phyloP scores from a whole-genome alignment of 1,140 invertebrate genomes.

The Aphelenchoides avenae region DNA sequence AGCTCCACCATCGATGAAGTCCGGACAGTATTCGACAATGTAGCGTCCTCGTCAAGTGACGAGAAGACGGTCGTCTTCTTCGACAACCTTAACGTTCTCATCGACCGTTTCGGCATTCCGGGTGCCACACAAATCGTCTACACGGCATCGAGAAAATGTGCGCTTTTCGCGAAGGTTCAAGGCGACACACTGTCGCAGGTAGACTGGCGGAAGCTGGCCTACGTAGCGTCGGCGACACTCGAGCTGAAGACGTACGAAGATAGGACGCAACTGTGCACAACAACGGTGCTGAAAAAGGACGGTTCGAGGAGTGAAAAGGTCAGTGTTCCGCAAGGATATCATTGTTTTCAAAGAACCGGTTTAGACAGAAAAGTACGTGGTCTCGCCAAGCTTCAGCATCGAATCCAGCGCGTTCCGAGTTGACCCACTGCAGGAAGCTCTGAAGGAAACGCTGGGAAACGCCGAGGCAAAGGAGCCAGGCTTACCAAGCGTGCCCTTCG shows the following conservation, averaged over 20 bases:
- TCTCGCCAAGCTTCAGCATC: not conserved
- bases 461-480: not conserved
- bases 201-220: conserved; percentile 17
- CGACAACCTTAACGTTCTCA: conserved; percentile 11
- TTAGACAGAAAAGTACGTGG: not conserved
- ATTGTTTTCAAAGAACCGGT: not conserved
- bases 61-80: conserved; percentile 16
- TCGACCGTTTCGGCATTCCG: conserved; percentile 19
- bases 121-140: conserved; percentile 11
- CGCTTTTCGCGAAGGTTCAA: conserved; percentile 3
- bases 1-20: too few relatives aligned
- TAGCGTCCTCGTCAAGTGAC: too few relatives aligned
- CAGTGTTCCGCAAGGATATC: not conserved
- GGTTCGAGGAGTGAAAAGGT: conserved; percentile 20
- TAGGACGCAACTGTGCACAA: conserved; percentile 19
- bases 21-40: too few relatives aligned
- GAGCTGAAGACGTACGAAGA: conserved; percentile 4
- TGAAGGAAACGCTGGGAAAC: not conserved
- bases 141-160: conserved; percentile 4
- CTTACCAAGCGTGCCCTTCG: conserved; percentile 28
- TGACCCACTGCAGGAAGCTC: not conserved
- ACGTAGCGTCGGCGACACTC: conserved; percentile 19
- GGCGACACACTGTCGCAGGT: not conserved
- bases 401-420: conserved; percentile 5
- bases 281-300: conserved; percentile 34